Evolutionary conservation across 2,797 vertebrate species (phyloP).

Genomic region (Eidolon dupreanum): DNA sequence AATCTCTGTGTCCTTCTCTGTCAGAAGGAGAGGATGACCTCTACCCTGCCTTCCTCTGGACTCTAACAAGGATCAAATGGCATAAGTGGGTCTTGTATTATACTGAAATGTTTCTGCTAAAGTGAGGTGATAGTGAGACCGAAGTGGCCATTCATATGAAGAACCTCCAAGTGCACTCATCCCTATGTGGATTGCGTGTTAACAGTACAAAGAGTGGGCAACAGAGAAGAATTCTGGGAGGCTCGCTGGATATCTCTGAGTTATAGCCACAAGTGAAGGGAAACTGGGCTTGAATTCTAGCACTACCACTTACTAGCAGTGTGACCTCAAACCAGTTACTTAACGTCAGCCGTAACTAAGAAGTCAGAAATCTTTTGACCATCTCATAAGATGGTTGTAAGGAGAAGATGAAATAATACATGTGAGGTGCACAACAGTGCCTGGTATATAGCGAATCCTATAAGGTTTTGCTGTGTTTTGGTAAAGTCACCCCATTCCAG

Average conservation of each 20-base stretch:
- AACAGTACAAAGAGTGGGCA: too few species aligned
- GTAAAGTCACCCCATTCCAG: background rate
- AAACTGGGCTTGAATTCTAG: background rate
- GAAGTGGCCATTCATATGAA: background rate
- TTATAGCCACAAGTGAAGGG: background rate
- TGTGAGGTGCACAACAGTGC: too few species aligned
- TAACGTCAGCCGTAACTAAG: background rate
- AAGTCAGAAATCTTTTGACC: background rate
- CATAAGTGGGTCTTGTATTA: background rate
- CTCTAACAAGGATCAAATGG: background rate
- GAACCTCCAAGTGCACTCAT: background rate
- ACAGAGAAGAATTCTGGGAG: background rate
- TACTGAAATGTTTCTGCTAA: background rate
- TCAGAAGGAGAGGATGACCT: background rate
- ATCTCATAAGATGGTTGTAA: background rate
- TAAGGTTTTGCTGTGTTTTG: background rate
- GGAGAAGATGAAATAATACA: background rate
- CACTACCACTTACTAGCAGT: background rate
- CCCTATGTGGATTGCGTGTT: too few species aligned
- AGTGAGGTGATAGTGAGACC: background rate
- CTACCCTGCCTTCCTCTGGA: background rate
- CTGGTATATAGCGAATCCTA: background rate
- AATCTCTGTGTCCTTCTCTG: background rate
- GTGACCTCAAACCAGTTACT: background rate
- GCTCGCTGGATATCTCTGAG: background rate